Percentiles rank a stretch among this genome's conserved stretches.
Conservation (phyloP, 2,113 vertebrate species). For the Lepus americanus region DNA sequence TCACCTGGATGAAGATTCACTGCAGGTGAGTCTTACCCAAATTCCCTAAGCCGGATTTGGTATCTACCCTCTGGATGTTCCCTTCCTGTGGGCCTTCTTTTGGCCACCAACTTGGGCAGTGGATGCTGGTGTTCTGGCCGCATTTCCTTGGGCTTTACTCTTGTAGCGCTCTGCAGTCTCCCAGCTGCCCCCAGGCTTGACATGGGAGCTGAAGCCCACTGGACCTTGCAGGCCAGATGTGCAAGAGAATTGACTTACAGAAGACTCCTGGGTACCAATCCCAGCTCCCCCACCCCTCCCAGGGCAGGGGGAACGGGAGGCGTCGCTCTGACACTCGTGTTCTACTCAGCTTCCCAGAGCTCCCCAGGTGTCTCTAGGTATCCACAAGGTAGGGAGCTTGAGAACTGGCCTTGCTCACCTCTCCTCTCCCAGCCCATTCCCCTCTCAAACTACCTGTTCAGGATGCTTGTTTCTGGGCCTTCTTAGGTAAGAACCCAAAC, state of each 20-base stretch:
- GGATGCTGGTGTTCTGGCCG: not conserved
- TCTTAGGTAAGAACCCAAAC: not conserved
- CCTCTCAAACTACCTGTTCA: not conserved
- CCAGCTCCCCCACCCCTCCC: not conserved
- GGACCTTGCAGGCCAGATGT: accelerated
- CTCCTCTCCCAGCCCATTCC: not conserved
- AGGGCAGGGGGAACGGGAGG: too few relatives aligned
- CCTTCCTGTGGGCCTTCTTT: not conserved
- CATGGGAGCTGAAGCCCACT: not conserved
- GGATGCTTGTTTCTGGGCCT: not conserved
- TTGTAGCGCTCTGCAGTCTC: not conserved
- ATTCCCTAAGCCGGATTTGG: not conserved
- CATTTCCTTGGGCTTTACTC: too few relatives aligned
- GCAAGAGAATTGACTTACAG: not conserved
- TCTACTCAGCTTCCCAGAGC: not conserved
- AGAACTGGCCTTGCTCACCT: not conserved
- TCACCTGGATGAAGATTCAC: not conserved
- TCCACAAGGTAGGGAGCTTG: not conserved
- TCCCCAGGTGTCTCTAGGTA: not conserved
- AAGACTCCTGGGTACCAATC: not conserved
- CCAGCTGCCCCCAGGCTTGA: not conserved
- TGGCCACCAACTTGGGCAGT: not conserved
- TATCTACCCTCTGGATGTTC: not conserved
- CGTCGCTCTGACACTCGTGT: not conserved
- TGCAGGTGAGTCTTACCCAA: not conserved